Base-by-base conservation (phyloP, 1,140 invertebrate species). In the Holcopasites calliopsidis region DNA sequence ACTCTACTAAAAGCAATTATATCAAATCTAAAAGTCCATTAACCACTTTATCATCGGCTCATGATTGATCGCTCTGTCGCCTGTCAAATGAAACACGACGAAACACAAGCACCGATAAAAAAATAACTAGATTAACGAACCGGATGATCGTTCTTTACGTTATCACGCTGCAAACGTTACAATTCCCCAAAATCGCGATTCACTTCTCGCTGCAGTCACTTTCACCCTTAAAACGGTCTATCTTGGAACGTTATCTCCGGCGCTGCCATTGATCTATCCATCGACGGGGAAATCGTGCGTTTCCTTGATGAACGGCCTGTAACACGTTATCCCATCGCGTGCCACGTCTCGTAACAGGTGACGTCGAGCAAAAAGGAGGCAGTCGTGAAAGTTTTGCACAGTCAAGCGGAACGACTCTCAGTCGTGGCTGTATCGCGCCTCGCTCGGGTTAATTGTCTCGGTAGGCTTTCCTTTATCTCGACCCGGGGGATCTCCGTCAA, bases 321-420 rank as follows among this genome's bases (percentile, higher is more conserved):
- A 44, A 69, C 35, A 38, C 38, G 66, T 71, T 61, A 71, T 49
- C 38, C 42, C 42, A 42, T 71, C 66, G 68, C 57, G 55, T 71
- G 68, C 31, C 47, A 21, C 6, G 52, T 26, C 23, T 47, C 16
- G 38, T 60, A 49, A 42, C 68, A 60, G 31, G 42, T 60, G 68
- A 70, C 21, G 28, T 21, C 23, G 42, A 79, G 80, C 50, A 76
- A 74, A 80, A 75, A 58, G 70, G 42, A 75, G 70, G 21, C 47
- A 42, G 38, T 75, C 70, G 77, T 60, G 77, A 81, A 80, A 81
- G 79, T 81, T 80, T 80, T 57, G 71, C 77, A 75, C 58, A 69
- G 71, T 75, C 64, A 50, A 81, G 64, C 64, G 65, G 77, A 80
- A 81, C 79, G 62, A 54, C 62, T 74, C 13, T n/a, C n/a, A n/a